A percentile compares a stretch with the other conserved stretches of the same genome.
These are phyloP conservation scores for Lepidocyrtinus sp. DNA, from an alignment of 2,888 invertebrate genomes.

Conservation along the genomic window DNA sequence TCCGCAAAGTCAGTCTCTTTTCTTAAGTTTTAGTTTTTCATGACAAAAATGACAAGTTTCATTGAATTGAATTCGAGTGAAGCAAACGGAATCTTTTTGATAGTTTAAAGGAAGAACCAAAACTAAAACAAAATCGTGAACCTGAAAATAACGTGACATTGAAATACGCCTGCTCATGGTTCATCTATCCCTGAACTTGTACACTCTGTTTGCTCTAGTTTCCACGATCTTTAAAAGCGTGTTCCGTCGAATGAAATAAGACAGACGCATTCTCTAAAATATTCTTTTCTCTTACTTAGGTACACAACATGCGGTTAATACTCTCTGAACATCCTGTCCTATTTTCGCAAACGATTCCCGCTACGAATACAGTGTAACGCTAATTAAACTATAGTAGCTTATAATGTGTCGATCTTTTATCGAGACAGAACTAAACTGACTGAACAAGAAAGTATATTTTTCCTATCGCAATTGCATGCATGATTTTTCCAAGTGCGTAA, in stretches of 20 bases:
- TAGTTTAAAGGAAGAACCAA: neutral
- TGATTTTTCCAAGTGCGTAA: no score
- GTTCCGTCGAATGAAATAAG: constrained; percentile 10
- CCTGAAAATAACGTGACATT: no score
- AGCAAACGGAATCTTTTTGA: neutral
- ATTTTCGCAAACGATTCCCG: constrained; percentile 40
- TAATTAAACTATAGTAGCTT: no score
- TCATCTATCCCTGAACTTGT: neutral
- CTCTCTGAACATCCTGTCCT: constrained; percentile 48
- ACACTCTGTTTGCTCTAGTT: constrained; percentile 35
- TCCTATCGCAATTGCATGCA: no score
- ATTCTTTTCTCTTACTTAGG: neutral
- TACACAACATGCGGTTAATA: constrained; percentile 22
- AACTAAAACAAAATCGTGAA: neutral
- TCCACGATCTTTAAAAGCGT: constrained; percentile 45
- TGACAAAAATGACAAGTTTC: neutral
- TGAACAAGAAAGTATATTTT: no score
- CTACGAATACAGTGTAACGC: no score
- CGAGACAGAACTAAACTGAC: no score
- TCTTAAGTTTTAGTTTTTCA: neutral
- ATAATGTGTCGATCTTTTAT: no score
- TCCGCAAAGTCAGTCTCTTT: no score
- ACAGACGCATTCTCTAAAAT: no score
- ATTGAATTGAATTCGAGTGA: neutral
- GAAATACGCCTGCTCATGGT: neutral